A percentile compares a stretch with the other conserved stretches of the same genome.
Evolutionary conservation across 2,113 vertebrate genomes (phyloP).

Genomic region (Eubucco bourcierii): DNA sequence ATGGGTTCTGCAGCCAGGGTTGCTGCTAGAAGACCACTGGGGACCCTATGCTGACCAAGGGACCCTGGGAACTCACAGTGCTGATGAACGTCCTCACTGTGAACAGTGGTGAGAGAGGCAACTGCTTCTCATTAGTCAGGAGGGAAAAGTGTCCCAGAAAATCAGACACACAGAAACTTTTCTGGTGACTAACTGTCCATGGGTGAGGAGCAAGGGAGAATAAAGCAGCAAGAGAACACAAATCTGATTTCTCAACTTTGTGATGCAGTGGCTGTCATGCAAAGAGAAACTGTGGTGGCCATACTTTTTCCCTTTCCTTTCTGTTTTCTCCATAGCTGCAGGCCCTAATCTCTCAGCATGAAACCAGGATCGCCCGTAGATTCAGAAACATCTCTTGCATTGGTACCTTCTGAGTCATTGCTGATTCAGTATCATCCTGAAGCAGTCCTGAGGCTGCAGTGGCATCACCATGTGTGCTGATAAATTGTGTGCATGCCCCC

Average conservation of each 20-base stretch:
- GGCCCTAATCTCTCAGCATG: background rate
- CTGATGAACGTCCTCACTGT: background rate
- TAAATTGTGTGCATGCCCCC: rapidly evolving
- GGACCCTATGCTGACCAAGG: background rate
- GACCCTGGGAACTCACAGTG: background rate
- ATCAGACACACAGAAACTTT: background rate
- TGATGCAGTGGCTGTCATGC: rapidly evolving
- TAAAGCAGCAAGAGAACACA: background rate
- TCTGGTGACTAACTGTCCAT: background rate
- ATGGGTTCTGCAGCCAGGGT: background rate
- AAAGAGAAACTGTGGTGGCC: background rate
- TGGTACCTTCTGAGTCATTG: background rate
- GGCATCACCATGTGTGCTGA: background rate
- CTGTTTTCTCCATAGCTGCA: background rate
- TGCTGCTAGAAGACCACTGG: background rate
- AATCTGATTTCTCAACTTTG: rapidly evolving
- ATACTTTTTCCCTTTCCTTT: background rate
- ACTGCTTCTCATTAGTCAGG: background rate
- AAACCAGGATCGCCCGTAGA: background rate
- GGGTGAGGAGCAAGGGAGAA: background rate
- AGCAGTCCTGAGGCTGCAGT: background rate
- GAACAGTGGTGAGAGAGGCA: rapidly evolving
- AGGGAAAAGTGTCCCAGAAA: background rate
- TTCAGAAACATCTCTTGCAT: background rate
- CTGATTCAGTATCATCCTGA: rapidly evolving